Conservation (phyloP, 2,888 invertebrate species). For the Sericinus montela region DNA sequence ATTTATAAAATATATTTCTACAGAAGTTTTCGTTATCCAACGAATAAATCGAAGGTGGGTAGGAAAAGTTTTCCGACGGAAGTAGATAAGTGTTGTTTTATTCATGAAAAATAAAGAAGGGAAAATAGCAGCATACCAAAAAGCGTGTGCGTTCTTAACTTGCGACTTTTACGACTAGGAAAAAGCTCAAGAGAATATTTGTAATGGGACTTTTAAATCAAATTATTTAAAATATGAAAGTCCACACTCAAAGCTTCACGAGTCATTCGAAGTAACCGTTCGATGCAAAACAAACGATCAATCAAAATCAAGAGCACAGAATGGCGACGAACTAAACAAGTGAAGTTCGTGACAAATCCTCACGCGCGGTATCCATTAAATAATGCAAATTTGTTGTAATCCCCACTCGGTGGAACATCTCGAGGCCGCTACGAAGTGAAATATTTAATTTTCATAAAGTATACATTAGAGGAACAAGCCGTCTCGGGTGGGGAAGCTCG, state of each 20-base stretch:
- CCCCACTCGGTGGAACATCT: conserved; percentile 57
- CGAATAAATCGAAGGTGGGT: conserved; percentile 78
- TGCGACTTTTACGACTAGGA: conserved; percentile 34
- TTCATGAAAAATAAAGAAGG: conserved; percentile 73
- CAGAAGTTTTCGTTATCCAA: conserved; percentile 74
- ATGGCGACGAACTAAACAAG: conserved; percentile 45
- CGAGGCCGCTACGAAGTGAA: conserved; percentile 57
- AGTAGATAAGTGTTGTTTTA: conserved; percentile 77
- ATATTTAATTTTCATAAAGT: conserved; percentile 80
- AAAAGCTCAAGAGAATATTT: conserved; percentile 20
- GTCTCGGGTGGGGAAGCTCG: conserved; percentile 32
- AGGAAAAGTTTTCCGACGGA: conserved; percentile 67
- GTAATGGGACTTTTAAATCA: conserved; percentile 7
- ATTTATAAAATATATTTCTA: no score
- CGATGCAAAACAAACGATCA: conserved; percentile 34
- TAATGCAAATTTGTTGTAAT: conserved; percentile 78
- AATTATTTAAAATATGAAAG: conserved; percentile 8
- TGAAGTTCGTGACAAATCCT: conserved; percentile 67
- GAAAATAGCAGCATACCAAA: conserved; percentile 58
- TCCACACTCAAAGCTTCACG: conserved; percentile 2
- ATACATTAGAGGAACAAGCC: conserved; percentile 63
- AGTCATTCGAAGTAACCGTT: conserved; percentile 11
- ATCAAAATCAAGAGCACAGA: conserved; percentile 44
- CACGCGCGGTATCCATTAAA: conserved; percentile 74
- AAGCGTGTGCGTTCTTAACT: conserved; percentile 37